Evolutionary conservation across 2,797 vertebrate species (phyloP).

Genomic region (Schizothorax lantsangensis): DNA sequence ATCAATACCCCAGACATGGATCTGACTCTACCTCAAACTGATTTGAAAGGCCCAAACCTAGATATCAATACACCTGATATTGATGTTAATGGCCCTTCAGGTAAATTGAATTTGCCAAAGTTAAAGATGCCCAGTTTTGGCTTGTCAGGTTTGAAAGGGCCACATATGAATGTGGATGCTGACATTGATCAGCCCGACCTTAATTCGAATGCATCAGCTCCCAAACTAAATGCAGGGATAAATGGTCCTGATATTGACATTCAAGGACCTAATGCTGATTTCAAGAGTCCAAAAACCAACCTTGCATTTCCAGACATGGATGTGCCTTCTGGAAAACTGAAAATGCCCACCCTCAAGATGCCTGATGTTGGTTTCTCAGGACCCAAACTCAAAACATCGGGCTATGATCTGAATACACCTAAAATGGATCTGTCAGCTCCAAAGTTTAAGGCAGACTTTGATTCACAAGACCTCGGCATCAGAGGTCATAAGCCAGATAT

Average conservation of each 20-base stretch:
- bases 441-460: constrained; percentile 56
- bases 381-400: constrained; percentile 47
- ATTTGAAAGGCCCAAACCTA: constrained; percentile 64
- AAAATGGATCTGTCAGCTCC: constrained; percentile 51
- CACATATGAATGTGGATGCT: constrained; percentile 57
- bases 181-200: constrained; percentile 63
- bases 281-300: not conserved
- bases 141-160: constrained; percentile 61
- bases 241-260: constrained; percentile 46
- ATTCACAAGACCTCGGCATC: constrained; percentile 32
- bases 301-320: constrained; percentile 5
- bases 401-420: constrained; percentile 46
- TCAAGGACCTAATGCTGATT: not conserved
- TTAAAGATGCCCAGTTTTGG: constrained; percentile 62
- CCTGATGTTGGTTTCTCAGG: constrained; percentile 26
- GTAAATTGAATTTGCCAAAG: constrained; percentile 65
- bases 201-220: constrained; percentile 36
- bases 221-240: constrained; percentile 52
- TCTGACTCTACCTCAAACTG: constrained; percentile 34
- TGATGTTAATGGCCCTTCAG: constrained; percentile 59
- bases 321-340: constrained; percentile 2
- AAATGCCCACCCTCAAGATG: constrained; percentile 22
- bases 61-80: constrained; percentile 64
- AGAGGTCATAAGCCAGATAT: constrained; percentile 48
- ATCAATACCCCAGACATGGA: constrained; percentile 53